Evolutionary conservation across 2,113 vertebrate species (phyloP).

Genomic region (Caloenas nicobarica): DNA sequence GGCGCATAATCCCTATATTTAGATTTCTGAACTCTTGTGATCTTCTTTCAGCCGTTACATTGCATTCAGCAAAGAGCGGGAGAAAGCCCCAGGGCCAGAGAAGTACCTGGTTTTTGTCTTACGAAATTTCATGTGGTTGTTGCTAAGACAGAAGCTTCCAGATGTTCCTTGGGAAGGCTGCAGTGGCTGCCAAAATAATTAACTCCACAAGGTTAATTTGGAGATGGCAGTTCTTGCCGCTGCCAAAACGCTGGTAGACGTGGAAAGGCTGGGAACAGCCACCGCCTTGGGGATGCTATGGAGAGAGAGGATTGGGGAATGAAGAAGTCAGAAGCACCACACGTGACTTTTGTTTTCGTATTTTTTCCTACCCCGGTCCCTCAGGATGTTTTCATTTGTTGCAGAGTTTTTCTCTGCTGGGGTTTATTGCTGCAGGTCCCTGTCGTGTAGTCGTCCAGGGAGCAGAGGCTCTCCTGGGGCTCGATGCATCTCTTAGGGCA

Average conservation of each 20-base stretch:
- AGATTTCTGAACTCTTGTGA: conserved; percentile 28
- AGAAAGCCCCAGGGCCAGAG: conserved; percentile 28
- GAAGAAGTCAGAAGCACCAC: background rate
- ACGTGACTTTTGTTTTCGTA: background rate
- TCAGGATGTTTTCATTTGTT: background rate
- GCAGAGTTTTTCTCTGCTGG: background rate
- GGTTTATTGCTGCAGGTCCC: background rate
- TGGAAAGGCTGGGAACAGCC: background rate
- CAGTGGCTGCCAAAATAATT: background rate
- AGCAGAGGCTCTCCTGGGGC: background rate
- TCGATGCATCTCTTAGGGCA: background rate
- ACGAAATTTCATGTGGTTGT: background rate
- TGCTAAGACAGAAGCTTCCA: conserved; percentile 1
- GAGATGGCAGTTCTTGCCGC: background rate
- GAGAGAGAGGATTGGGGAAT: background rate
- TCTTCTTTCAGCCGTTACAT: background rate
- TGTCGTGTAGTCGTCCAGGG: background rate
- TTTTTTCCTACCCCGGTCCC: background rate
- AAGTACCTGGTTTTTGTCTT: background rate
- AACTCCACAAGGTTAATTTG: background rate
- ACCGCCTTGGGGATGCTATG: background rate
- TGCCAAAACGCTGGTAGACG: background rate
- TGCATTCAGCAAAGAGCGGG: background rate
- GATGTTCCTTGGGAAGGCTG: background rate
- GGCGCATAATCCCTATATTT: conserved; percentile 33